A percentile compares a stretch with the other conserved stretches of the same genome.
Evolutionary conservation across 2,113 vertebrate genomes (phyloP).

Genomic region (Chlamydotis undulata): DNA sequence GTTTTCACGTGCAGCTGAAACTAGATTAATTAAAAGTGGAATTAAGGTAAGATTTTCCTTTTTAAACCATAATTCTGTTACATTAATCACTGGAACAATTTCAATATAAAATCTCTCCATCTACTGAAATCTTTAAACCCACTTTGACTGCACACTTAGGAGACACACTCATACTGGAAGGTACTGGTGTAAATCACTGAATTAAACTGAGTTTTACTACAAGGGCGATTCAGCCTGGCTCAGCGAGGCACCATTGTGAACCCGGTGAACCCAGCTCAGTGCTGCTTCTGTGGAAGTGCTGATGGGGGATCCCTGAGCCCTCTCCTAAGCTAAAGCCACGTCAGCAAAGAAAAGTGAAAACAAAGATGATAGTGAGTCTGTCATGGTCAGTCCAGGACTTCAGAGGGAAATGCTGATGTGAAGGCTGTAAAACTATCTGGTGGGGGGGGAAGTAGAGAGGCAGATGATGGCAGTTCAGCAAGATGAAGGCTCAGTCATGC

Average conservation of each 20-base stretch:
- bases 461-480: neutral
- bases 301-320: neutral
- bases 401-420: neutral
- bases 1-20: neutral
- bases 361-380: neutral
- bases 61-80: neutral
- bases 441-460: neutral
- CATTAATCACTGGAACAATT: neutral
- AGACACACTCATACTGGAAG: neutral
- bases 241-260: fast-evolving
- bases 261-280: neutral
- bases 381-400: neutral
- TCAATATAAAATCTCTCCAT: neutral
- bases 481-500: neutral
- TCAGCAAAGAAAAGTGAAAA: neutral
- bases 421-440: neutral
- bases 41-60: neutral
- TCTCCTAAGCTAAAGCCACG: neutral
- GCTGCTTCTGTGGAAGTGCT: neutral
- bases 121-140: neutral
- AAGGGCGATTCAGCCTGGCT: fast-evolving
- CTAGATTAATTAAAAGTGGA: neutral
- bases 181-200: neutral
- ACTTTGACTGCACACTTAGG: too few species aligned
- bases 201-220: neutral